phyloP scores from a whole-genome alignment of 2,113 vertebrate species.

The Callocephalon fimbriatum region DNA sequence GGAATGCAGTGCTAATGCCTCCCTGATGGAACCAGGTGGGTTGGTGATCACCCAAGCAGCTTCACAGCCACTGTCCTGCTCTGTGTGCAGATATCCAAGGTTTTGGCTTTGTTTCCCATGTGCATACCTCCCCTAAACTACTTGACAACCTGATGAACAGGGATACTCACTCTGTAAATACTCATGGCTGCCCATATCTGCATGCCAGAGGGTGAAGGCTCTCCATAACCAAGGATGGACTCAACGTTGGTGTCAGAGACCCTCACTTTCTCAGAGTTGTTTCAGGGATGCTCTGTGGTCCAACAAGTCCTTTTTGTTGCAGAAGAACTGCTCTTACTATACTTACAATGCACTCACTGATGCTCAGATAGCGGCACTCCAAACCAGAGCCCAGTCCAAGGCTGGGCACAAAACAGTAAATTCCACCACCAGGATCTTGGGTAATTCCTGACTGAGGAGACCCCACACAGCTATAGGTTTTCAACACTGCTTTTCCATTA shows the following conservation, averaged over 20 bases:
- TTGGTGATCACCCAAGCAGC: neutral
- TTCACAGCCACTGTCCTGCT: neutral
- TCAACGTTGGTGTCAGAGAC: neutral
- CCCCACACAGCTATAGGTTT: neutral
- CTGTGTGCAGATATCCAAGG: neutral
- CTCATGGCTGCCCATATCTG: neutral
- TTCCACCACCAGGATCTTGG: neutral
- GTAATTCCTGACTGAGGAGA: neutral
- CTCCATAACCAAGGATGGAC: neutral
- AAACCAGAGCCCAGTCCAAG: neutral
- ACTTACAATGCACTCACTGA: fast-evolving
- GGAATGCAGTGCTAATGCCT: neutral
- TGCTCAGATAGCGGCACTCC: neutral
- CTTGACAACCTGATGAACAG: neutral
- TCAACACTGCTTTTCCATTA: neutral
- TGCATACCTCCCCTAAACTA: neutral
- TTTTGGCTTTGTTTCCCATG: neutral
- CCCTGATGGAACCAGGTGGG: neutral
- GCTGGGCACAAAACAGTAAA: neutral
- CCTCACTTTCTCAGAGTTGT: neutral
- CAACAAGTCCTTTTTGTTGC: neutral
- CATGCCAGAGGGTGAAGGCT: neutral
- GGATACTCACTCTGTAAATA: neutral
- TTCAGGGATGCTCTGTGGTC: neutral
- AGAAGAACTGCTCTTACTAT: neutral